Base-by-base conservation (phyloP, 2,113 vertebrate genomes). In the Cranoglanis bouderius region DNA sequence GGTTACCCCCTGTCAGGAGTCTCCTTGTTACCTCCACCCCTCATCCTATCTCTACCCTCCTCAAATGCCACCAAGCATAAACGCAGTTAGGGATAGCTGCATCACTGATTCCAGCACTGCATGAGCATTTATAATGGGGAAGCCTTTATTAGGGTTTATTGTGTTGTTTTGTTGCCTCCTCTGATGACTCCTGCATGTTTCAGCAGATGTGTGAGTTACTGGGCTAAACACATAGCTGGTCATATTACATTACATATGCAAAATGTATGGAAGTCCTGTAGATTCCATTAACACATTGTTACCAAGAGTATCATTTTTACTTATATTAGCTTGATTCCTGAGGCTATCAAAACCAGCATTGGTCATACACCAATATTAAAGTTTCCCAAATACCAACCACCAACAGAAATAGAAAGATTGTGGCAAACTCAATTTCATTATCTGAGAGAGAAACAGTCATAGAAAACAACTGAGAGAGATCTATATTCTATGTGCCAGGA, bases 401-500 rank as follows among this genome's bases (percentile, higher is more conserved):
- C 82, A 90, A 91, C 86, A 16, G 90, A 94, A 95, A 95, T 94
- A 94, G 94, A 92, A 92, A 92, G 93, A 91, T 93, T 93, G 92
- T 77, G 88, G 87, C 55, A 43, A 89, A 93, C 93, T 94, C 92
- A 86, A 90, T 94, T 94, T 95, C 94, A 93, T 92, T 93, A 94
- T 94, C 94, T 93, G 38, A 93, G 93, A 92, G 89, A 82, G 87
- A 61, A 61, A 84, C 63, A 88, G 83, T 74, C n/a, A 19, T n/a
- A 80, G 82, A 82, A 53, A 82, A 82, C 81, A 82, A 67, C 81
- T 72, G 35, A 75, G 83, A 43, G 65, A 75, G 85, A 72, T 35
- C 85, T 70, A 85, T 88, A 81, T 87, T 80, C 18, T 82, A 16
- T 87, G 72, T 94, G 95, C 93, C 93, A 93, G 94, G 93, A 94